Conservation (phyloP, 2,113 vertebrate genomes). For the Ascaphus truei region DNA sequence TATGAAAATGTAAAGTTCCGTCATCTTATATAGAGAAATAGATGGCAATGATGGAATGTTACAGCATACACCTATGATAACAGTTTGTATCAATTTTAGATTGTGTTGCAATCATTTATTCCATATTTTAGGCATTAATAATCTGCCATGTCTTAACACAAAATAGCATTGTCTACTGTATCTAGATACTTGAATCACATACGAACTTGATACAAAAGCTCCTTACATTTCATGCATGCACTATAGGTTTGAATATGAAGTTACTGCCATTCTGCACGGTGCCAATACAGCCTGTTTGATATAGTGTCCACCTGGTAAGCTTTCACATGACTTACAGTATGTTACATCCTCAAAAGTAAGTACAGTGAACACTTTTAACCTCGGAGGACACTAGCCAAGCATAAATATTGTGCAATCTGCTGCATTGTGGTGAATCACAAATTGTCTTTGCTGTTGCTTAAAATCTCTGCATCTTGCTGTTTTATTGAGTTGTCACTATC, state of each 20-base stretch:
- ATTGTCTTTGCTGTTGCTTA: background rate
- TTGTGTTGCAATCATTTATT: no score
- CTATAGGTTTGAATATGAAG: background rate
- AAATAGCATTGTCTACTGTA: no score
- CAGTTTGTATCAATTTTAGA: no score
- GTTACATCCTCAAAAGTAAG: background rate
- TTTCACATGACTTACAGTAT: background rate
- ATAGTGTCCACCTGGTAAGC: background rate
- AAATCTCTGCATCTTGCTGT: constrained; percentile 5
- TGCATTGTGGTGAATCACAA: background rate
- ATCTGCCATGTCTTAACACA: no score
- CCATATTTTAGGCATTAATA: no score
- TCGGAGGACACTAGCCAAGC: background rate
- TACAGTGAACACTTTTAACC: background rate
- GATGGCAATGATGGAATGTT: no score
- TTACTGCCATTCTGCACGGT: background rate
- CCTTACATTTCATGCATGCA: background rate
- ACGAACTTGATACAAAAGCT: background rate
- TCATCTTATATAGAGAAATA: no score
- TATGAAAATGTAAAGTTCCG: no score
- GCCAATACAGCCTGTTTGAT: background rate
- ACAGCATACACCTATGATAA: no score
- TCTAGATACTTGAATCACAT: no score
- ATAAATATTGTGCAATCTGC: constrained; percentile 18
- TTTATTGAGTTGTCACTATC: constrained; percentile 3